Evolutionary conservation across 2,113 vertebrate genomes (phyloP).

Genomic region (Channa argus): DNA sequence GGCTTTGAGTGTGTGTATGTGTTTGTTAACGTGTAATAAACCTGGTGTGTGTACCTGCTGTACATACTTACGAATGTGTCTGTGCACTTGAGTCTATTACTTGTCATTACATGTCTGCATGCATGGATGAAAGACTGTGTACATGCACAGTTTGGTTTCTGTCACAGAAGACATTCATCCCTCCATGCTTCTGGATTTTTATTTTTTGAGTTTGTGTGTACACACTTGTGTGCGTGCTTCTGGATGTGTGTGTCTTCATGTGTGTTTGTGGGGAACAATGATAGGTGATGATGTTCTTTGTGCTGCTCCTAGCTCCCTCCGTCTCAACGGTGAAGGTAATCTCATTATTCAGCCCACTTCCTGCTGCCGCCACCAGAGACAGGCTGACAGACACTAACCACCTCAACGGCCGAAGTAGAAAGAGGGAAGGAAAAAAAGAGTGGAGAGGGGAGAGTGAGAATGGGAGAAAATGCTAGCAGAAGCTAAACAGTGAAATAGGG

Average conservation of each 20-base stretch:
- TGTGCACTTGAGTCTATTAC: constrained; percentile 10
- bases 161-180: not conserved
- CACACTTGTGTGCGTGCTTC: not conserved
- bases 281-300: constrained; percentile 55
- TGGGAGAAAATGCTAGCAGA: constrained; percentile 33
- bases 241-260: constrained; percentile 1
- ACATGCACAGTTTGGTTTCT: not conserved
- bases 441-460: constrained; percentile 20
- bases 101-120: not conserved
- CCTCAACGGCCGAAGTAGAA: constrained; percentile 34
- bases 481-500: constrained; percentile 5
- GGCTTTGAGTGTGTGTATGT: constrained; percentile 17
- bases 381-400: constrained; percentile 65
- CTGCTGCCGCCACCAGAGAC: constrained; percentile 68
- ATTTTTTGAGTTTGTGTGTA: constrained; percentile 17
- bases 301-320: constrained; percentile 22
- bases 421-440: constrained; percentile 11
- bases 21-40: constrained; percentile 20
- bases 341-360: constrained; percentile 77
- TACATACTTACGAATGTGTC: constrained; percentile 40
- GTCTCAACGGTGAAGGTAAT: constrained; percentile 63
- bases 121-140: not conserved
- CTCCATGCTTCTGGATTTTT: constrained; percentile 8
- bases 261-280: constrained; percentile 40
- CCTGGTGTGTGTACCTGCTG: not conserved